These are phyloP conservation scores for Agapornis roseicollis DNA, from an alignment of 2,113 vertebrate genomes.

Conservation along the genomic window DNA sequence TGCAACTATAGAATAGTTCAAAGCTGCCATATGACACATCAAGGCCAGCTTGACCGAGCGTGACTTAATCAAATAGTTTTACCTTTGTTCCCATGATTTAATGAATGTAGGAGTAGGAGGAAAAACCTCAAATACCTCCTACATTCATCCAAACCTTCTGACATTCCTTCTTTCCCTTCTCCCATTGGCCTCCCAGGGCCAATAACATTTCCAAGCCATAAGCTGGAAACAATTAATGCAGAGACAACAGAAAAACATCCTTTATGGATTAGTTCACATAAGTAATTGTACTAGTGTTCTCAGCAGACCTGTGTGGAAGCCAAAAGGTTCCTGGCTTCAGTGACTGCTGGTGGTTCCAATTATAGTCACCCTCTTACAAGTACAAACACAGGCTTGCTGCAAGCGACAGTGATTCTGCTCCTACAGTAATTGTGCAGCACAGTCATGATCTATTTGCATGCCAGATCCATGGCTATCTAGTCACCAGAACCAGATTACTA, in stretches of 20 bases:
- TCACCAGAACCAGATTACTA: not conserved
- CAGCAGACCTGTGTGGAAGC: not conserved
- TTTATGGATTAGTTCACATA: conserved; percentile 25
- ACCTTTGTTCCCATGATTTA: not conserved
- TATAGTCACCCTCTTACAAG: not conserved
- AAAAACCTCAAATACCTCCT: not conserved
- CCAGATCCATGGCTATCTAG: not conserved
- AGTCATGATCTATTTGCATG: not conserved
- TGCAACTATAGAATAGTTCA: not conserved
- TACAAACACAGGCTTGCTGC: not conserved
- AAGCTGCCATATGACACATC: not conserved
- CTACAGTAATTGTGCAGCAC: not conserved
- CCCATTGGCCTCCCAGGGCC: not conserved
- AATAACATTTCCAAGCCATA: not conserved
- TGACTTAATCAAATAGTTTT: not conserved
- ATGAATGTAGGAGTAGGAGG: not conserved
- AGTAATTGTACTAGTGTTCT: conserved; percentile 10
- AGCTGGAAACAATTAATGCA: conserved; percentile 55
- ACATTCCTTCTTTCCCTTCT: not conserved
- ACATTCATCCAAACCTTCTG: not conserved
- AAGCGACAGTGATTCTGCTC: not conserved
- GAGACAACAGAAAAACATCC: conserved; percentile 58
- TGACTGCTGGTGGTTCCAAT: conserved; percentile 27
- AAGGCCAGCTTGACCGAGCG: not conserved
- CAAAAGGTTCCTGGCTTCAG: conserved; percentile 38